These are phyloP conservation scores for Lasioglossum leucozonium DNA, from an alignment of 2,888 invertebrate species.

Conservation along the genomic window DNA sequence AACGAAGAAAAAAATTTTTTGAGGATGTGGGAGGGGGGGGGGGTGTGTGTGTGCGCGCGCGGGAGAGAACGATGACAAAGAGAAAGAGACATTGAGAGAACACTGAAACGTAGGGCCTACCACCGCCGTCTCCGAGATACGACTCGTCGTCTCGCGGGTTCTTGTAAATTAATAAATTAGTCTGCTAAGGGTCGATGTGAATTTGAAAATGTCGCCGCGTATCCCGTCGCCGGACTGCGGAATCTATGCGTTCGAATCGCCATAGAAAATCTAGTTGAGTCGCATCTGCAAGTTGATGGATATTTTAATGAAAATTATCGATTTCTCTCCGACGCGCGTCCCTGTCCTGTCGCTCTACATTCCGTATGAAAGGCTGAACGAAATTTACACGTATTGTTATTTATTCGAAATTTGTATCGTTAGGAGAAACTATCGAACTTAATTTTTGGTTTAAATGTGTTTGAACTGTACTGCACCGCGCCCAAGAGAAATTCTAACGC, in stretches of 20 bases:
- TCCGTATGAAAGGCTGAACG: not conserved
- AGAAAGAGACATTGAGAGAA: not conserved
- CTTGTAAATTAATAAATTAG: constrained; percentile 50
- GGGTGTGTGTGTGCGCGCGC: no score
- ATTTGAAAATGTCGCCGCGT: constrained; percentile 39
- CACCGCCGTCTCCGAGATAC: constrained; percentile 62
- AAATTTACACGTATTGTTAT: not conserved
- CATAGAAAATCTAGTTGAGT: not conserved
- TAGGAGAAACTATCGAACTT: not conserved
- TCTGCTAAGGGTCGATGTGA: constrained; percentile 24
- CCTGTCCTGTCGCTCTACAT: not conserved
- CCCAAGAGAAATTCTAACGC: not conserved
- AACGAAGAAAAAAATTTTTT: not conserved
- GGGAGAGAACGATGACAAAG: not conserved
- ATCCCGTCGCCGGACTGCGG: constrained; percentile 53
- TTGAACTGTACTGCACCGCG: not conserved
- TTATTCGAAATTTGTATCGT: not conserved
- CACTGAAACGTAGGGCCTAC: constrained; percentile 44
- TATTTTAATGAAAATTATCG: not conserved
- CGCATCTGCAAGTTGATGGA: no score
- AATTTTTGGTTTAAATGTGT: not conserved
- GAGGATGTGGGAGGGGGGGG: no score
- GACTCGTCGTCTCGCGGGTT: constrained; percentile 41
- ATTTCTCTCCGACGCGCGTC: not conserved
- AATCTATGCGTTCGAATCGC: not conserved